Evolutionary conservation across 92 coral and sea anemone genomes (phyloP), one percentile per base, ranked within the genome.

Genomic region (Palythoa heliodiscus): DNA sequence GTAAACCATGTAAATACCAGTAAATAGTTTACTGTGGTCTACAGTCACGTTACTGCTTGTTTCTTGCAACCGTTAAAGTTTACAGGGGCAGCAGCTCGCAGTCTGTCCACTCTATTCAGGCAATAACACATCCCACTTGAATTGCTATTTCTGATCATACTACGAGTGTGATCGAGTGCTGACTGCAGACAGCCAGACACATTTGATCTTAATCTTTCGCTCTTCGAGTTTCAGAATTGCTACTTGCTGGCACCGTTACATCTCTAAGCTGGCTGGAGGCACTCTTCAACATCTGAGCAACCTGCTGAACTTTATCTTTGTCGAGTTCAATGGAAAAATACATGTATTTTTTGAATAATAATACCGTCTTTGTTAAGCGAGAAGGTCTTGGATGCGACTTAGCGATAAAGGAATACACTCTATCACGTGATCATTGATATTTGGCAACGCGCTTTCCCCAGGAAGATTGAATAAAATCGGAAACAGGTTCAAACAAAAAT

Each of bases 21-120:
- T n/a, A n/a, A n/a, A n/a, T n/a, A n/a, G n/a, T n/a, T n/a, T n/a
- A n/a, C n/a, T n/a, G n/a, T n/a, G n/a, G n/a, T n/a, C n/a, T n/a
- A n/a, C n/a, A n/a, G n/a, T n/a, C n/a, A n/a, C n/a, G n/a, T n/a
- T n/a, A n/a, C 69, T 63, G 69, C 69, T 63, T 63, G 69, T 63
- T 63, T n/a, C 69, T 63, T 19, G 69, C 69, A 24, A 63, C 69
- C 29, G 69, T n/a, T 63, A 63, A 63, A 35, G 69, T 63, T 63
- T 43, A 72, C 61, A 71, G 89, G 83, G 50, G 83, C 70, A 24
- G 89, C 76, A 70, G 89, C 86, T 86, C 87, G 81, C 77, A 86
- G 75, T 69, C 83, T 55, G 82, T 89, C 89, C 29, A 63, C 69
- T 63, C 69, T 63, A 5, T 63, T 63, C 69, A 60, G 67, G 67